These are phyloP conservation scores for Ammodytes marinus DNA, from an alignment of 2,113 vertebrate genomes.

Conservation along the genomic window DNA sequence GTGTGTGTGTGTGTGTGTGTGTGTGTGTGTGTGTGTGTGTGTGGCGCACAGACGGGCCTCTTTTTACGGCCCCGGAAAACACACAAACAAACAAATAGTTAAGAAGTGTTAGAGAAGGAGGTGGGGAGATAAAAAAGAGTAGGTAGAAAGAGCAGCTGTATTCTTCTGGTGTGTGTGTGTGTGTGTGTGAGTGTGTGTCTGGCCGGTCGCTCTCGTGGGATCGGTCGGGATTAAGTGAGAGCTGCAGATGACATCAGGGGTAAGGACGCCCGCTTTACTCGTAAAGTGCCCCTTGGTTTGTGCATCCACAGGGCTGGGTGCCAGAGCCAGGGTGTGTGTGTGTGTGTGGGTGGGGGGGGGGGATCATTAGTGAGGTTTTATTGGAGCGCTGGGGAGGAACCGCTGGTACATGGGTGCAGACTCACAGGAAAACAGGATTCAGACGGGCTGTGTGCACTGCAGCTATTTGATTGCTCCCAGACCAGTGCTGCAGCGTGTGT, in stretches of 20 bases:
- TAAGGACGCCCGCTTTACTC: slow-evolving; percentile 68
- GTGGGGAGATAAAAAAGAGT: slow-evolving; percentile 29
- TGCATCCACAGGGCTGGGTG: slow-evolving; percentile 76
- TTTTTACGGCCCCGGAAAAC: slow-evolving; percentile 79
- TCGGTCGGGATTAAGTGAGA: slow-evolving; percentile 74
- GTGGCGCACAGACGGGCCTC: slow-evolving; percentile 20
- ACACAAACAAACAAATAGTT: slow-evolving; percentile 69
- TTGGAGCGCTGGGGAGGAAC: slow-evolving; percentile 79
- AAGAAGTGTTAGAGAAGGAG: slow-evolving; percentile 3
- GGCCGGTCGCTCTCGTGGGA: slow-evolving; percentile 67
- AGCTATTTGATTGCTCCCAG: slow-evolving; percentile 85
- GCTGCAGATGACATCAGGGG: slow-evolving; percentile 81
- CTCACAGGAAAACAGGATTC: slow-evolving; percentile 81
- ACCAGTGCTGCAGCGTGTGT: slow-evolving; percentile 56
- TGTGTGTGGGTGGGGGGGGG: slow-evolving; percentile 52
- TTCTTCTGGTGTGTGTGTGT: slow-evolving; percentile 40
- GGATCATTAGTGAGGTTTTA: slow-evolving; percentile 85
- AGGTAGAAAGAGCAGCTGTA: slow-evolving; percentile 50
- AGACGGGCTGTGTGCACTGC: slow-evolving; percentile 67
- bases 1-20: slow-evolving; percentile 37
- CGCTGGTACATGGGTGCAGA: slow-evolving; percentile 80
- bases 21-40: slow-evolving; percentile 15
- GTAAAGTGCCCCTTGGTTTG: slow-evolving; percentile 79
- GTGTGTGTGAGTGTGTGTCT: slow-evolving; percentile 4
- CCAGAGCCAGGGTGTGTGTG: slow-evolving; percentile 76